phyloP scores from a whole-genome alignment of 2,113 vertebrate genomes.

The Tragelaphus buxtoni region DNA sequence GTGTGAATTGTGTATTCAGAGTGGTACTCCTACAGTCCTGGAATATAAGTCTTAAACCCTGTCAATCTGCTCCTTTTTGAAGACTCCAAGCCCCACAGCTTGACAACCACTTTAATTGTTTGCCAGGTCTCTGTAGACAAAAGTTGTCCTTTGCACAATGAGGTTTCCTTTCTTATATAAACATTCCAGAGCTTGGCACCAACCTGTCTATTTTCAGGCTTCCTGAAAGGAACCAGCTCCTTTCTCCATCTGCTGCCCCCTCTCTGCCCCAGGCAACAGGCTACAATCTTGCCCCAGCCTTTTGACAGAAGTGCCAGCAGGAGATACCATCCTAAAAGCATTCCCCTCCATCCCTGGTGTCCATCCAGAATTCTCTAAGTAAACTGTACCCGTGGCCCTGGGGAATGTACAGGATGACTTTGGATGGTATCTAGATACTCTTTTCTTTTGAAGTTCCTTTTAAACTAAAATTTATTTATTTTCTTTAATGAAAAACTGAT shows the following conservation, averaged over 20 bases:
- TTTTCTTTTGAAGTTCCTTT: background rate
- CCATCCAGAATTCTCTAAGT: background rate
- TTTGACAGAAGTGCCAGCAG: background rate
- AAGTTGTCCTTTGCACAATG: background rate
- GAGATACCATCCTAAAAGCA: background rate
- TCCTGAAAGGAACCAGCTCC: constrained; percentile 17
- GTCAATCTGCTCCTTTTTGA: constrained; percentile 4
- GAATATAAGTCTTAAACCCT: constrained; percentile 39
- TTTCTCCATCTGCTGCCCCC: background rate
- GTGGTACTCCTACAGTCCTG: background rate
- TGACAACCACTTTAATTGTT: constrained; percentile 33
- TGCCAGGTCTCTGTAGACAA: constrained; percentile 19
- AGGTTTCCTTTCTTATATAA: constrained; percentile 43
- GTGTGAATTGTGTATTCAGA: background rate
- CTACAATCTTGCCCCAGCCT: background rate
- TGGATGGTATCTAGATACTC: background rate
- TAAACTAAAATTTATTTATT: background rate
- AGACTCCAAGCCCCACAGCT: background rate
- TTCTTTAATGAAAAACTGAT: background rate
- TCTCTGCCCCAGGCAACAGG: background rate
- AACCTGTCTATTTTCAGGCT: constrained; percentile 23
- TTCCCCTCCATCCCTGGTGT: background rate
- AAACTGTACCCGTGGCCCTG: background rate
- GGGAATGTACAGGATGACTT: background rate
- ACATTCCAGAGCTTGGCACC: constrained; percentile 51